Percentiles rank a stretch among this genome's conserved stretches.
Conservation (phyloP, 2,888 invertebrate species). For the Anthophora plumipes region DNA sequence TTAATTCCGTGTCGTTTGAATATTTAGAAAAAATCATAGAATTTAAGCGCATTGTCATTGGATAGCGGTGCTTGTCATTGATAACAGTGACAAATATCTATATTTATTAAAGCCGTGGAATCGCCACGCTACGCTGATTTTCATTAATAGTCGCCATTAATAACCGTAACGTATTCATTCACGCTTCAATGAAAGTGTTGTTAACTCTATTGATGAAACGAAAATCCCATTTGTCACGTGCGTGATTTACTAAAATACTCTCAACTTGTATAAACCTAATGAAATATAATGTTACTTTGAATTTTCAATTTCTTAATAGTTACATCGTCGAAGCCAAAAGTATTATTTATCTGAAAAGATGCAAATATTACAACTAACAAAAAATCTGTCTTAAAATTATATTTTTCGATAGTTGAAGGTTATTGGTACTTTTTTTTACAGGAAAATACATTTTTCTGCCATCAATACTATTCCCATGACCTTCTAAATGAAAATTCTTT, state of each 20-base stretch:
- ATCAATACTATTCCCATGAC: no score
- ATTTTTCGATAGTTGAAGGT: no score
- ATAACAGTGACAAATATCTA: constrained; percentile 3
- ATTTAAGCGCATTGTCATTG: not conserved
- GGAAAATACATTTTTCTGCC: no score
- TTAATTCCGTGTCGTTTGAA: no score
- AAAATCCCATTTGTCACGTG: not conserved
- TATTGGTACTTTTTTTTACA: no score
- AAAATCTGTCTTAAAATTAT: no score
- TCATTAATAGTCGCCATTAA: constrained; percentile 8
- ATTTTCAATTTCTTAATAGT: not conserved
- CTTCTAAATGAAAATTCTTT: no score
- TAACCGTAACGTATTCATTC: constrained; percentile 10
- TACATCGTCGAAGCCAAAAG: no score
- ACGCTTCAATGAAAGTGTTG: not conserved
- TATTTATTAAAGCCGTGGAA: constrained; percentile 11
- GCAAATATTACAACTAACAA: no score
- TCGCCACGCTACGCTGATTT: constrained; percentile 9
- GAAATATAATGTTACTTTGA: not conserved
- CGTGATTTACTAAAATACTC: not conserved
- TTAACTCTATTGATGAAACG: not conserved
- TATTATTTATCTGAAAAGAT: no score
- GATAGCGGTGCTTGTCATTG: not conserved
- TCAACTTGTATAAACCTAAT: not conserved
- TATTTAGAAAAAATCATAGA: not conserved